phyloP scores from a whole-genome alignment of 2,113 vertebrate species.

The Datnioides undecimradiatus region DNA sequence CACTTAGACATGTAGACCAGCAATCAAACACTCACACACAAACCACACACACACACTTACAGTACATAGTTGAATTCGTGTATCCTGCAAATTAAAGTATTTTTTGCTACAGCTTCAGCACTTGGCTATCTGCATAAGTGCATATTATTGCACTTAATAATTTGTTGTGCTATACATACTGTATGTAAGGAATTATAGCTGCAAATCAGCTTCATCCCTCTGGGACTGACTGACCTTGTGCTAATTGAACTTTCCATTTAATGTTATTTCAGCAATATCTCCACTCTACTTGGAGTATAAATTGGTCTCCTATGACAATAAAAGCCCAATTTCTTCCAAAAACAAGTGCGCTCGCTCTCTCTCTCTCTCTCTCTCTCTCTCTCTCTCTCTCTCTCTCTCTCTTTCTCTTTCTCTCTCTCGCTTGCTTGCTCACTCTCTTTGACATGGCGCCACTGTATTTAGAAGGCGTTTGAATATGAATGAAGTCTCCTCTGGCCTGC shows the following conservation, averaged over 20 bases:
- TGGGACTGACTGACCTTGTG: slow-evolving; percentile 7
- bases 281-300: slow-evolving; percentile 1
- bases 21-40: not conserved
- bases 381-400: not conserved
- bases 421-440: not conserved
- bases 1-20: not conserved
- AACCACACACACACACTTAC: not conserved
- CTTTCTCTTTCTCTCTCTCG: not conserved
- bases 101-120: not conserved
- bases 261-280: slow-evolving; percentile 26
- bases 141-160: not conserved
- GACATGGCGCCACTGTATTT: slow-evolving; percentile 19
- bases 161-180: not conserved
- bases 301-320: slow-evolving; percentile 38
- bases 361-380: not conserved
- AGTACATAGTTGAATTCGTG: not conserved
- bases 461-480: slow-evolving; percentile 54
- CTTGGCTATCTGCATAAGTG: not conserved
- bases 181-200: not conserved
- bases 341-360: not conserved
- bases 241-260: slow-evolving; percentile 29
- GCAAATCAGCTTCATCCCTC: slow-evolving; percentile 20
- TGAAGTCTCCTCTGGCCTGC: slow-evolving; percentile 37
- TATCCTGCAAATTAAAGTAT: not conserved
- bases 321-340: not conserved